Evolutionary conservation across 2,113 vertebrate genomes (phyloP).

Genomic region (Callipepla californica): DNA sequence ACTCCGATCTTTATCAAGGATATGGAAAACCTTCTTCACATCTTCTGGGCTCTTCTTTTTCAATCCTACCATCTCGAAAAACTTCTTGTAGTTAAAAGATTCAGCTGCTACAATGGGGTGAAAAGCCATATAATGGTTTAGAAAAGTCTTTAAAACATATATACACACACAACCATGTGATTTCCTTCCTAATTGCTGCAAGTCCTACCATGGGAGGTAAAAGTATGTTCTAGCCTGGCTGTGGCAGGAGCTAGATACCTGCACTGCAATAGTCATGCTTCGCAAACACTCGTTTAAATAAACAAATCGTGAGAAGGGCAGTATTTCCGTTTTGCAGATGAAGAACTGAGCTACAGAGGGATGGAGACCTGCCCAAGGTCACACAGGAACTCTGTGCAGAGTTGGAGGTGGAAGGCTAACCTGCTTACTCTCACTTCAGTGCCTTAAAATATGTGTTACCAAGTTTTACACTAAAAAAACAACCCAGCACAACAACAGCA

Average conservation of each 20-base stretch:
- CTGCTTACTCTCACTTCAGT: neutral
- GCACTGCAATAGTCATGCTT: neutral
- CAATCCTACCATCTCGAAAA: conserved; percentile 93
- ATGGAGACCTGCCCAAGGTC: conserved; percentile 68
- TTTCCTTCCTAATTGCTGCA: neutral
- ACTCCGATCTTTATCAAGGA: conserved; percentile 91
- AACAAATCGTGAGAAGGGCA: neutral
- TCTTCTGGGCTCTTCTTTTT: conserved; percentile 88
- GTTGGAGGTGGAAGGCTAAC: neutral
- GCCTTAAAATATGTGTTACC: neutral
- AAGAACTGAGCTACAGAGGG: neutral
- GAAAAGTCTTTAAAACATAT: neutral
- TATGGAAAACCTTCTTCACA: conserved; percentile 90
- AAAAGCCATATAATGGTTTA: neutral
- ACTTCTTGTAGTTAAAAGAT: conserved; percentile 92
- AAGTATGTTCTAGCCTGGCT: neutral
- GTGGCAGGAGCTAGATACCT: neutral
- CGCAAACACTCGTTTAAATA: neutral
- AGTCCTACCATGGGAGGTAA: neutral
- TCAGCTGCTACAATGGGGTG: conserved; percentile 74
- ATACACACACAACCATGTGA: neutral
- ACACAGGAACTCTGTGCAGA: neutral
- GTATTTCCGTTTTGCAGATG: neutral
- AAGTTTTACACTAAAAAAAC: neutral
- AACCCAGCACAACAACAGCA: neutral